Evolutionary conservation across 2,797 vertebrate genomes (phyloP).

Genomic region (Champsocephalus gunnari): DNA sequence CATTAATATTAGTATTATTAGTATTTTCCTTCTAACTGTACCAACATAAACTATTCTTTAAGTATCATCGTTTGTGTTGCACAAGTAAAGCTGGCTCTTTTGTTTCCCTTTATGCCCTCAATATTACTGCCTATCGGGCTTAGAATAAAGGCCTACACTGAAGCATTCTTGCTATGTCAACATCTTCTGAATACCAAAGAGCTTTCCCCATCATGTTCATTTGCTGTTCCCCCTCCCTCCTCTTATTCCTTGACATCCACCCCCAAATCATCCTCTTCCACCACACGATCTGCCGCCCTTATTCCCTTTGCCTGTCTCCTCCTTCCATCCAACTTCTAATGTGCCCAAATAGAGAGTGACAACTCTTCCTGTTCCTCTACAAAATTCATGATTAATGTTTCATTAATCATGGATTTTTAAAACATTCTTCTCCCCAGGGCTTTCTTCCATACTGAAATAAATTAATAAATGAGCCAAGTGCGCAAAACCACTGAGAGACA

Average conservation of each 20-base stretch:
- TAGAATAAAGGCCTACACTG: slow-evolving; percentile 50
- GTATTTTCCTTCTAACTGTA: not conserved
- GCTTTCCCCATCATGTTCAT: slow-evolving; percentile 54
- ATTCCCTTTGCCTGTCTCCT: slow-evolving; percentile 66
- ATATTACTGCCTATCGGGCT: slow-evolving; percentile 21
- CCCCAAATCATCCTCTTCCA: slow-evolving; percentile 54
- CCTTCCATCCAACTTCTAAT: slow-evolving; percentile 66
- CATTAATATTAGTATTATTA: not conserved
- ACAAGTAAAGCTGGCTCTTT: slow-evolving; percentile 27
- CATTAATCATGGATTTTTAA: slow-evolving; percentile 84
- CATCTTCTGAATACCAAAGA: slow-evolving; percentile 73
- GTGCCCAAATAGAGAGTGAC: slow-evolving; percentile 84
- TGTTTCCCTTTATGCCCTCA: slow-evolving; percentile 12
- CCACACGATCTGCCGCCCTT: slow-evolving; percentile 53
- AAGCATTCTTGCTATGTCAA: slow-evolving; percentile 66
- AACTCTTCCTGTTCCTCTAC: slow-evolving; percentile 83
- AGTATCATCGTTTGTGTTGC: slow-evolving; percentile 4
- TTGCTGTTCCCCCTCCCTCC: slow-evolving; percentile 39
- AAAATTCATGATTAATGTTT: slow-evolving; percentile 87
- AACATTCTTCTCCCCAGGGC: slow-evolving; percentile 78
- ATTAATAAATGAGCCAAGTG: slow-evolving; percentile 77
- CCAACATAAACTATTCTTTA: not conserved
- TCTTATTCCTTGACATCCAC: slow-evolving; percentile 66
- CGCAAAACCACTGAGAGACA: slow-evolving; percentile 61
- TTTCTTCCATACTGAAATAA: slow-evolving; percentile 79